phyloP scores from a whole-genome alignment of 2,888 invertebrate species.

The Antitype chi region DNA sequence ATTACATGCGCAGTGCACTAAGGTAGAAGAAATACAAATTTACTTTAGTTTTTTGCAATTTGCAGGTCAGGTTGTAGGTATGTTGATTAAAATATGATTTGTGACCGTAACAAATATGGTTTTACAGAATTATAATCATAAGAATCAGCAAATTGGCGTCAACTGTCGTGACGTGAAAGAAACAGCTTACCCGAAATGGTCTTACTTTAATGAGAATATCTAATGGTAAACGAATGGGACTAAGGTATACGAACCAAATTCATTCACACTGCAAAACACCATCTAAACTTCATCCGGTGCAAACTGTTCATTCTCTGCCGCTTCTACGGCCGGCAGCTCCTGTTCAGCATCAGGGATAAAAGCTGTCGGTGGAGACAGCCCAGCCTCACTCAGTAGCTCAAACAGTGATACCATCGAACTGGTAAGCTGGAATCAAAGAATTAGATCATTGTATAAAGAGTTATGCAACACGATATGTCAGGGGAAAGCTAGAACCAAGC shows the following conservation, averaged over 20 bases:
- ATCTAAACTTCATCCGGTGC: constrained; percentile 83
- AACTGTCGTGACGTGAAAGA: no score
- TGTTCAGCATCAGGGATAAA: constrained; percentile 52
- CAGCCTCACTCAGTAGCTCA: constrained; percentile 76
- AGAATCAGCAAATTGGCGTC: no score
- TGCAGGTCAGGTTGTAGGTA: no score
- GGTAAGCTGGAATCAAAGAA: constrained; percentile 73
- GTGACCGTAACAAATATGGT: no score
- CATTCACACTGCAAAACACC: not conserved
- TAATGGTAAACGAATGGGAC: not conserved
- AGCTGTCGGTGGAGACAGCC: constrained; percentile 67
- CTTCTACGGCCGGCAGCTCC: constrained; percentile 27
- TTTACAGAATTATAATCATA: no score
- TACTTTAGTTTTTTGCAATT: no score
- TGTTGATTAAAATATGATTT: no score
- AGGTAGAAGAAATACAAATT: no score
- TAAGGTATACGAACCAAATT: not conserved
- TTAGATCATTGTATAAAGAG: not conserved
- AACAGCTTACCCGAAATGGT: not conserved
- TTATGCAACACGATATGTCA: not conserved
- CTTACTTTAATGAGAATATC: no score
- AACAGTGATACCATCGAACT: constrained; percentile 78
- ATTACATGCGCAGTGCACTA: no score
- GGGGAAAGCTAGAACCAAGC: not conserved
- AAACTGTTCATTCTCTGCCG: constrained; percentile 69